Conservation (phyloP, 1,140 invertebrate species). For the Drosophila kikkawai region DNA sequence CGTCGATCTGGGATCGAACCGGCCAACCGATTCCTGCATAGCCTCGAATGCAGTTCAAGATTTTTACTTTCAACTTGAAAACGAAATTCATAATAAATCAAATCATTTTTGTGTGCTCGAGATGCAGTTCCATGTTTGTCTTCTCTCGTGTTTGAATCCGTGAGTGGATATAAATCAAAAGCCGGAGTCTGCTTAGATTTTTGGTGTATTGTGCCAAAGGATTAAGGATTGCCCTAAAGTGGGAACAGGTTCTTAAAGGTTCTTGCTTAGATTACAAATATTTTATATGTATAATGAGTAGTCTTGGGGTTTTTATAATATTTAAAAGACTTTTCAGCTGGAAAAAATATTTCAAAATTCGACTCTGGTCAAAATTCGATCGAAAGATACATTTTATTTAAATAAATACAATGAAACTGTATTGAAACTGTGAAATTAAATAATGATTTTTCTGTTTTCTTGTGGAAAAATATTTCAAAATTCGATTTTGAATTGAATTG, state of each 20-base stretch:
- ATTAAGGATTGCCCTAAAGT: slow-evolving; percentile 38
- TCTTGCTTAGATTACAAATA: slow-evolving; percentile 7
- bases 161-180: slow-evolving; percentile 65
- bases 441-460: too few relatives aligned
- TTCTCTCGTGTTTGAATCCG: slow-evolving; percentile 21
- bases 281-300: background rate
- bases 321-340: background rate
- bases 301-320: background rate
- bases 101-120: slow-evolving; percentile 48
- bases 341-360: background rate
- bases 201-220: slow-evolving; percentile 59
- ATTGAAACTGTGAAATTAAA: background rate
- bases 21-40: slow-evolving; percentile 25
- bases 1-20: slow-evolving; percentile 71
- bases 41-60: slow-evolving; percentile 45
- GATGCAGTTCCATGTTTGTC: slow-evolving; percentile 44
- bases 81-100: slow-evolving; percentile 65
- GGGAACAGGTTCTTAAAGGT: slow-evolving; percentile 23
- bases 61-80: slow-evolving; percentile 79
- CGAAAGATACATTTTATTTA: background rate
- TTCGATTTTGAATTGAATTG: too few relatives aligned
- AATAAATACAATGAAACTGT: too few relatives aligned
- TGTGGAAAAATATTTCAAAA: too few relatives aligned
- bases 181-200: slow-evolving; percentile 52
- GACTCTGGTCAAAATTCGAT: background rate